Conservation (phyloP, 2,113 vertebrate species). For the Crotophaga sulcirostris region DNA sequence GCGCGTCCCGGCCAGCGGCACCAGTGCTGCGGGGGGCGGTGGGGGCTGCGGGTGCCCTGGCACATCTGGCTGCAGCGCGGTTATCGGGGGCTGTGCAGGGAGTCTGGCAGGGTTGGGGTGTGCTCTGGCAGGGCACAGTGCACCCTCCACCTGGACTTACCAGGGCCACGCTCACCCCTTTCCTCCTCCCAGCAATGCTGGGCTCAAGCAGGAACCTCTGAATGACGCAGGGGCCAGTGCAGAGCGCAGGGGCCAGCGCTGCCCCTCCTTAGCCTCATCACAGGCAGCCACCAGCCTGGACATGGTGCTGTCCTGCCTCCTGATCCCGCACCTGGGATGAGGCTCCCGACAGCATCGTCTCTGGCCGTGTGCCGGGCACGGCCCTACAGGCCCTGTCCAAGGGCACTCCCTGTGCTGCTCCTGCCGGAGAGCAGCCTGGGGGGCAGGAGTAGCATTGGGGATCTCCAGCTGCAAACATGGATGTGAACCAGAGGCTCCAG, state of each 20-base stretch:
- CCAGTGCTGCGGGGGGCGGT: neutral
- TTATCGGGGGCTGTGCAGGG: fast-evolving
- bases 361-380: neutral
- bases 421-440: neutral
- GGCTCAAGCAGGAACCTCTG: neutral
- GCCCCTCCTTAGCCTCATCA: fast-evolving
- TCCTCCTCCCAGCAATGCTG: neutral
- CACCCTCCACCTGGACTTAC: neutral
- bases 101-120: neutral
- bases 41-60: neutral
- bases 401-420: fast-evolving
- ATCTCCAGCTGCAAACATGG: neutral
- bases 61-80: fast-evolving
- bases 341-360: neutral
- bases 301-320: neutral
- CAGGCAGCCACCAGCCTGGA: neutral
- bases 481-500: neutral
- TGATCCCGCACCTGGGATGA: neutral
- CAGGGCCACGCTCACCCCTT: fast-evolving
- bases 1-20: neutral
- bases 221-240: fast-evolving
- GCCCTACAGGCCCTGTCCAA: neutral
- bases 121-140: fast-evolving
- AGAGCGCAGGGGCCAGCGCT: neutral
- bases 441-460: neutral